Conservation (phyloP, 2,797 vertebrate genomes). For the Labeo calbasu region DNA sequence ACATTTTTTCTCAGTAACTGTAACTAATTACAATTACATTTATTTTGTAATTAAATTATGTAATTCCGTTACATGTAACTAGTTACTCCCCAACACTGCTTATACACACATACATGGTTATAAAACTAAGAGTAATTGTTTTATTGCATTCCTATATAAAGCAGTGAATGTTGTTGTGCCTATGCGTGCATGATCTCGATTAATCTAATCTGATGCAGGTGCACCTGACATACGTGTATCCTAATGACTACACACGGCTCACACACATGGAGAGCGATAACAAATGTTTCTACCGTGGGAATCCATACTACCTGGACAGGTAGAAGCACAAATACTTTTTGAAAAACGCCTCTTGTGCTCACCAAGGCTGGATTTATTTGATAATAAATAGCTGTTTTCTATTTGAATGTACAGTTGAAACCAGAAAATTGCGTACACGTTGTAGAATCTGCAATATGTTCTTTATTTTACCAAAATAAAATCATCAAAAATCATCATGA, state of each 20-base stretch:
- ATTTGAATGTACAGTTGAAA: not conserved
- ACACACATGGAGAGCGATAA: slow-evolving; percentile 93
- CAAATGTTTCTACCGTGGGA: slow-evolving; percentile 87
- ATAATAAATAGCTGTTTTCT: not conserved
- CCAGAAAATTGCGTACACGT: no score
- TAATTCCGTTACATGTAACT: no score
- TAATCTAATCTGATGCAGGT: slow-evolving; percentile 76
- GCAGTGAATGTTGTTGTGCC: not conserved
- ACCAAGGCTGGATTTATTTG: not conserved
- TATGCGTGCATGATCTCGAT: not conserved
- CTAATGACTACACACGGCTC: slow-evolving; percentile 93
- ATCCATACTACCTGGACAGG: slow-evolving; percentile 64
- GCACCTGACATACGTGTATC: slow-evolving; percentile 89
- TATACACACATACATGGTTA: not conserved
- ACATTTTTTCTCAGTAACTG: no score
- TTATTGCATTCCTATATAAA: not conserved
- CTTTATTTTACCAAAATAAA: no score
- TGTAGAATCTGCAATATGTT: no score
- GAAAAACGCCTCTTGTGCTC: not conserved
- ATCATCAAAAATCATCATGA: no score
- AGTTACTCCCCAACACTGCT: no score
- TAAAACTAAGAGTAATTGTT: not conserved
- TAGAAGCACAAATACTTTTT: slow-evolving; percentile 35
- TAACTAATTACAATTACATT: no score
- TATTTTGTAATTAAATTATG: no score